Evolutionary conservation across 2,113 vertebrate genomes (phyloP), one percentile per base, ranked within the genome.

Genomic region (Dendrocopos noguchii): DNA sequence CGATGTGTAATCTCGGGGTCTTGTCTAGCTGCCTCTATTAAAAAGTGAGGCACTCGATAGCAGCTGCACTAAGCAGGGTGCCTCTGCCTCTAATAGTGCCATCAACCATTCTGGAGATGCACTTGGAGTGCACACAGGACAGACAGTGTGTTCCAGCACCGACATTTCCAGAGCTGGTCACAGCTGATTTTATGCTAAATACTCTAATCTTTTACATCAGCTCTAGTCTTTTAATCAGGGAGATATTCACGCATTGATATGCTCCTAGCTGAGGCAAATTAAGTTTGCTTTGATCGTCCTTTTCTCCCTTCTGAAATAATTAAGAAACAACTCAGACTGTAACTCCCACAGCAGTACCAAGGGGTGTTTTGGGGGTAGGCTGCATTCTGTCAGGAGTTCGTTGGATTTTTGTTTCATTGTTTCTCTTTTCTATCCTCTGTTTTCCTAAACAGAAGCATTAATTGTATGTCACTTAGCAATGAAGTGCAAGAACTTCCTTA

Each of bases 11-110:
- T 95, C 93, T 95, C 74, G 50, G 61, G 61, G 83, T 93, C 90
- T 94, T 95, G 90, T 95, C 92, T 96, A 74, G 65, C 92, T 96
- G 88, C 59, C 66, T 84, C 59, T 88, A 66, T 92, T 95, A 84
- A 93, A 93, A 96, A 93, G 86, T 90, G 71, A 63, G 77, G 84
- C 88, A 94, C 88, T 96, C 59, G 66, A 81, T 93, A 84, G 77
- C 91, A 96, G 88, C 88, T 95, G 88, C 90, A 73, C 92, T 87
- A 93, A 47, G 84, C 74, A 60, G 92, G 86, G 86, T 96, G 86
- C 94, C 96, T 95, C 80, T 81, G 63, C 93, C 95, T 87, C 39
- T 93, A 92, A 92, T 73, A 92, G 86, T 84, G 86, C 80, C 81
- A 92, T 93, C 95, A 93, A 82, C 86, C 87, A 84, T 91, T 93